Conservation (phyloP, 92 coral and sea anemone species). For the Montipora capitata region DNA sequence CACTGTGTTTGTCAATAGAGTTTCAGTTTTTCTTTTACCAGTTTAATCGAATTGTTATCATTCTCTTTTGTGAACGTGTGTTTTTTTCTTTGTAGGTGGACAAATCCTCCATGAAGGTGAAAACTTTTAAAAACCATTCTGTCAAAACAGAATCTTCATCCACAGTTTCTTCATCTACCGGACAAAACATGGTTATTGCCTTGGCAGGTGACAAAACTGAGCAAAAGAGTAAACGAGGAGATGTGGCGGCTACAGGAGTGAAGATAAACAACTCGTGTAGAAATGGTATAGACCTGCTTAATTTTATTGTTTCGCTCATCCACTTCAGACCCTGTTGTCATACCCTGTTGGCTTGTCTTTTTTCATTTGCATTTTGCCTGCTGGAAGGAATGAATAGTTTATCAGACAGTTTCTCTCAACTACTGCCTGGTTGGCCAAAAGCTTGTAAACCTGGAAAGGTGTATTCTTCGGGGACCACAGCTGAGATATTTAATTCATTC, state of each 20-base stretch:
- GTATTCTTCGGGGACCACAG: too few relatives aligned
- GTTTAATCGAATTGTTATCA: too few relatives aligned
- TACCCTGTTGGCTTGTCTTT: too few relatives aligned
- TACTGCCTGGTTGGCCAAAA: too few relatives aligned
- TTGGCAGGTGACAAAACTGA: neutral
- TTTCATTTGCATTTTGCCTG: too few relatives aligned
- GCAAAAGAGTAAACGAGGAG: neutral
- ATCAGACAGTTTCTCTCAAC: too few relatives aligned
- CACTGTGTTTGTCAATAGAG: too few relatives aligned
- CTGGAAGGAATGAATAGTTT: too few relatives aligned
- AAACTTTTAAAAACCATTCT: slow-evolving; percentile 13
- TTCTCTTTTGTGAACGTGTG: neutral
- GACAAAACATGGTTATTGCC: neutral
- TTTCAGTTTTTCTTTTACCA: too few relatives aligned
- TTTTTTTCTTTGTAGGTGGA: slow-evolving; percentile 48
- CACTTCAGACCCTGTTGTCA: too few relatives aligned
- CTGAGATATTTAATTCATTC: neutral
- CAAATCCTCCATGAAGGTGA: slow-evolving; percentile 71
- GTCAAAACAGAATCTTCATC: neutral
- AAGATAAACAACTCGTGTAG: neutral
- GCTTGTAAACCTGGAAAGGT: too few relatives aligned
- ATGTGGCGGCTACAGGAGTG: neutral
- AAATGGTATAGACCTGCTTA: neutral
- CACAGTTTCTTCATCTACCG: neutral
- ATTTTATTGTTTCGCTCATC: too few relatives aligned